Conservation (phyloP, 1,140 invertebrate species). For the Stenopsyche tienmushanensis region DNA sequence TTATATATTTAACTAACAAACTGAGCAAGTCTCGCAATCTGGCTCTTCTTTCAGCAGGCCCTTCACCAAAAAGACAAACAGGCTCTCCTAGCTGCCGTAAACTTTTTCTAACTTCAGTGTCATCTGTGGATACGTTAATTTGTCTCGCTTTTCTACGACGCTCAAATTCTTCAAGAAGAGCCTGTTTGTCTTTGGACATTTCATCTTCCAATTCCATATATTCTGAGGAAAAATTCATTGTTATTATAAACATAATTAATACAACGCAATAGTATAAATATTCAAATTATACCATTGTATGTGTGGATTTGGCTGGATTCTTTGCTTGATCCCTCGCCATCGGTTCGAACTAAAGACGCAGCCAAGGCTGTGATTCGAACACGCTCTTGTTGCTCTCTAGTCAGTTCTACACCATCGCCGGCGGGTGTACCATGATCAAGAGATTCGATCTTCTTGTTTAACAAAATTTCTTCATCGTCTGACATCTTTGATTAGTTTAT, state of each 20-base stretch:
- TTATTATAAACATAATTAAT: constrained; percentile 9
- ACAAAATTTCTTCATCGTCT: constrained; percentile 79
- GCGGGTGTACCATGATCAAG: constrained; percentile 71
- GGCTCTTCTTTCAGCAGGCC: constrained; percentile 89
- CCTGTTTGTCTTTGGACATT: constrained; percentile 84
- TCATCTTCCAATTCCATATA: constrained; percentile 91
- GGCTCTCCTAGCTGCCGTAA: constrained; percentile 89
- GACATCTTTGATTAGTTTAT: constrained; percentile 64
- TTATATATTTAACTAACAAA: constrained; percentile 50
- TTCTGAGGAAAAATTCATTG: constrained; percentile 54
- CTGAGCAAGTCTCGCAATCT: constrained; percentile 88
- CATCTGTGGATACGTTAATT: constrained; percentile 92
- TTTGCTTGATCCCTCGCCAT: constrained; percentile 39
- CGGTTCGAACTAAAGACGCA: constrained; percentile 53
- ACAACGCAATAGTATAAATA: constrained; percentile 9
- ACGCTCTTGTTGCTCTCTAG: constrained; percentile 79
- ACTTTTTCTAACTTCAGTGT: constrained; percentile 89
- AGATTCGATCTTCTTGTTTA: constrained; percentile 70
- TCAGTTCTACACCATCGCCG: constrained; percentile 8
- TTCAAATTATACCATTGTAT: constrained; percentile 62
- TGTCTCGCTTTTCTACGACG: constrained; percentile 85
- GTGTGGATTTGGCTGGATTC: constrained; percentile 66
- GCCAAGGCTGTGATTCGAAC: constrained; percentile 55
- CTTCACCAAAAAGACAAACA: constrained; percentile 96
- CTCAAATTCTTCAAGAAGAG: constrained; percentile 92